Base-by-base conservation (phyloP, 2,113 vertebrate genomes). In the Atherinomorus stipes region DNA sequence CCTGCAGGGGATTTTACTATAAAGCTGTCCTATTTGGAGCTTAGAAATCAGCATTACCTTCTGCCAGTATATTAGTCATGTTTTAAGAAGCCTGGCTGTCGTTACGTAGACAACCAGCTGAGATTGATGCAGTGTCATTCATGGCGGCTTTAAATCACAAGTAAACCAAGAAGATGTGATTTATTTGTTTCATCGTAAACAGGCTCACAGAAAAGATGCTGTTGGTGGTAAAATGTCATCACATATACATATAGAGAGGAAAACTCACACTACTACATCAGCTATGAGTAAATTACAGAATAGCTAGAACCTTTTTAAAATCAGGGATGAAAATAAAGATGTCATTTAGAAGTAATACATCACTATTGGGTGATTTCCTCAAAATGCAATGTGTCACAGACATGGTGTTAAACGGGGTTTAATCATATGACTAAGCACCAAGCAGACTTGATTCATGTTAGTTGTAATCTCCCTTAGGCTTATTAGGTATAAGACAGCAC, bases 11-110 rank as follows among this genome's bases (percentile, higher is more conserved):
- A 42, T 34, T 53, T 72, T 56, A 75, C 74, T 58, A 58, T 51
- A 25, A 82, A 73, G 52, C 26, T 65, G 74, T 71, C 66, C 74
- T 70, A 59, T 71, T 69, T 82, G 58, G n/a, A 73, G 62, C 66
- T 68, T 40, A 66, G 44, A 67, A 62, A 81, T 71, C 3, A 19
- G 51, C 60, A 45, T 80, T n/a, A 67, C 72, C 56, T 59, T 4
- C 44, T 74, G 56, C 63, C n/a, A 56, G 40, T 52, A 23, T 78
- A 38, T 81, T 74, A 76, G 74, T 71, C 22, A 72, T 73, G 64
- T 50, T 59, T 53, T 9, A 34, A 50, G 50, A 52, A 31, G 3
- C 19, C 37, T 2, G 28, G 13, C 10, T 21, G 1, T 2, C 4
- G 7, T 16, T 19, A 18, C 22, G 12, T 28, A 38, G 49, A 13